Base-by-base conservation (phyloP, 2,113 vertebrate genomes). In the Turdus rufiventris region DNA sequence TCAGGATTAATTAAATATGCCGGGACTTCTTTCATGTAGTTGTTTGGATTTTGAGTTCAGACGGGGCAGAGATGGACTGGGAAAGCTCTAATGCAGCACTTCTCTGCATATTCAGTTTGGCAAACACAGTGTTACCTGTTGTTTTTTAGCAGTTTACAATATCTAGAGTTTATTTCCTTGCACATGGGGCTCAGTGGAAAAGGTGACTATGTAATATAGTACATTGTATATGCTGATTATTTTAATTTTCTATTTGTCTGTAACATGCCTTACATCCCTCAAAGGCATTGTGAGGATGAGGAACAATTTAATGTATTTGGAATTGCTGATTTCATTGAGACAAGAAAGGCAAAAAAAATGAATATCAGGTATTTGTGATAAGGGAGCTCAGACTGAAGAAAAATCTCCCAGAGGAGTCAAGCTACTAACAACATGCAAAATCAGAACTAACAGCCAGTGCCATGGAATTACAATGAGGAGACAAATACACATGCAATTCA, bases 11-110 rank as follows among this genome's bases (percentile, higher is more conserved):
- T 89, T 84, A 14, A n/a, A 75, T 75, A 78, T 81, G 3, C 62
- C 7, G 6, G 18, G 54, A 53, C n/a, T 67, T 57, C 73, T 93
- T 86, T 90, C 67, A 71, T 43, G 58, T 48, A 50, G 16, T 31
- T 92, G 82, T 75, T 93, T 80, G 38, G 43, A 58, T 88, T 93
- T 85, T 83, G 54, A 77, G 63, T 72, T 91, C 82, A 95, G 33
- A 31, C 10, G 23, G 54, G 34, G 63, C 38, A 94, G 61, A 0
- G 0, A 72, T 8, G 6, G 34, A 40, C 38, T 56, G 68, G 34
- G 51, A 65, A 86, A 93, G 34, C n/a, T 61, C 28, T 58, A 62
- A 71, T 38, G 51, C 24, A 77, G 47, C 24, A 74, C 36, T 67
- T 34, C 56, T 10, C 43, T 81, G 31, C 12, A 51, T 54, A 70